phyloP scores from a whole-genome alignment of 1,140 invertebrate species.

The Tyrophagus putrescentiae region DNA sequence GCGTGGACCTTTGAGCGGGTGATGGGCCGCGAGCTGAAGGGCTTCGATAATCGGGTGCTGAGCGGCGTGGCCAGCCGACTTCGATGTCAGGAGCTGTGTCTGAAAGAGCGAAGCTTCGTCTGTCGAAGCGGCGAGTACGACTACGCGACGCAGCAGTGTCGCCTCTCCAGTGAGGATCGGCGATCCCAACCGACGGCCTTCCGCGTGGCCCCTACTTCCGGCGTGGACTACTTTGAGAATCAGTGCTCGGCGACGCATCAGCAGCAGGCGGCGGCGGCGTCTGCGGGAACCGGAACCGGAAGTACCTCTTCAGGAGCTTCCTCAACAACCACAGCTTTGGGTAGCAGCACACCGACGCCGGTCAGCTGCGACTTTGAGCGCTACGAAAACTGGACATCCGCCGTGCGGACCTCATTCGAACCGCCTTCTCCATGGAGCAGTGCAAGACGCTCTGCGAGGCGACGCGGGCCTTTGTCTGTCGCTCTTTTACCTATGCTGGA shows the following conservation, averaged over 20 bases:
- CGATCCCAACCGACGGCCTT: conserved; percentile 34
- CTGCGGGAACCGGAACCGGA: too few species aligned
- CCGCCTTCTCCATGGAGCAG: conserved; percentile 24
- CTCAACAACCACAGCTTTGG: background rate
- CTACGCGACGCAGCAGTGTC: conserved; percentile 34
- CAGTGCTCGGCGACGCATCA: conserved; percentile 31
- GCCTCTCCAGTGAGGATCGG: conserved; percentile 35
- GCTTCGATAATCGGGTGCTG: conserved; percentile 32
- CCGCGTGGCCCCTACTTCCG: conserved; percentile 30
- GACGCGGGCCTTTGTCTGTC: conserved; percentile 27
- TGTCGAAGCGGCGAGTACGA: conserved; percentile 38
- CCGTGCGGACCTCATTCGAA: conserved; percentile 25
- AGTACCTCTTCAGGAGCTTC: background rate
- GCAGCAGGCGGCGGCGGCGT: background rate
- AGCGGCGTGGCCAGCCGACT: conserved; percentile 30
- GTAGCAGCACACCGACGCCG: conserved; percentile 32
- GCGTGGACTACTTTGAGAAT: conserved; percentile 41
- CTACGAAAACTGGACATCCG: conserved; percentile 27
- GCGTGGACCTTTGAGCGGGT: conserved; percentile 36
- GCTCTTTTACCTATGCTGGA: conserved; percentile 27
- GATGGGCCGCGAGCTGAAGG: conserved; percentile 34
- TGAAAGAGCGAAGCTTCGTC: conserved; percentile 37
- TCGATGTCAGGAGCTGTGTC: conserved; percentile 40
- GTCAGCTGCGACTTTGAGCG: conserved; percentile 27
- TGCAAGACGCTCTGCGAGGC: conserved; percentile 27